A percentile compares a stretch with the other conserved stretches of the same genome.
Evolutionary conservation across 2,113 vertebrate genomes (phyloP).

Genomic region (Myotis davidii): DNA sequence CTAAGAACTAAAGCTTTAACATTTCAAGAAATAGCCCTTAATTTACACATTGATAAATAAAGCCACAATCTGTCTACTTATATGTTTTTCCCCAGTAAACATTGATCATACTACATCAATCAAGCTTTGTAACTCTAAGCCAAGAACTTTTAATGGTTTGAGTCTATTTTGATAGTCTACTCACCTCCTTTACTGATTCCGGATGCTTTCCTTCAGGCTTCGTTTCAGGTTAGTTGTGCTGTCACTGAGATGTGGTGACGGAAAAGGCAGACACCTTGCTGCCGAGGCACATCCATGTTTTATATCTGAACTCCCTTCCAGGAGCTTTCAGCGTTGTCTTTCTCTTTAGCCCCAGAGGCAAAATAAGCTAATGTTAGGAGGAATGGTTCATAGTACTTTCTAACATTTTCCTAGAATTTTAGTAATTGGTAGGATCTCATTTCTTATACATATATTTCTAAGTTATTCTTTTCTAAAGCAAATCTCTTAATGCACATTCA

Average conservation of each 20-base stretch:
- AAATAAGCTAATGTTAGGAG: not conserved
- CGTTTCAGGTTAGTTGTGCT: not conserved
- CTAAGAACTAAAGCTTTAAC: not conserved
- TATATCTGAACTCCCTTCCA: not conserved
- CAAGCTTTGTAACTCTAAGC: not conserved
- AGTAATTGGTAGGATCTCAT: not conserved
- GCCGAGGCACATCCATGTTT: not conserved
- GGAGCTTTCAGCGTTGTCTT: not conserved
- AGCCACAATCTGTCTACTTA: not conserved
- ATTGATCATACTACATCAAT: not conserved
- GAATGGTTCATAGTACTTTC: not conserved
- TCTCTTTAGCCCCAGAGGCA: not conserved
- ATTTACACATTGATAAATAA: not conserved
- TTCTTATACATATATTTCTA: not conserved
- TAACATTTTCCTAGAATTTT: conserved; percentile 9
- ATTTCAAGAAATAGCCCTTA: not conserved
- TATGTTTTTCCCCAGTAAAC: not conserved
- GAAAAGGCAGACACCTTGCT: not conserved
- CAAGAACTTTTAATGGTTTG: not conserved
- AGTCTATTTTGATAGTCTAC: not conserved
- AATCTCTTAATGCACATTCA: conserved; percentile 33
- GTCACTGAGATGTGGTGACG: not conserved
- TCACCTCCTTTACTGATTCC: not conserved
- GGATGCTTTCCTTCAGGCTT: not conserved
- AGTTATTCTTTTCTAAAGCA: not conserved